Evolutionary conservation across 2,113 vertebrate species (phyloP).

Genomic region (Labeo catla): DNA sequence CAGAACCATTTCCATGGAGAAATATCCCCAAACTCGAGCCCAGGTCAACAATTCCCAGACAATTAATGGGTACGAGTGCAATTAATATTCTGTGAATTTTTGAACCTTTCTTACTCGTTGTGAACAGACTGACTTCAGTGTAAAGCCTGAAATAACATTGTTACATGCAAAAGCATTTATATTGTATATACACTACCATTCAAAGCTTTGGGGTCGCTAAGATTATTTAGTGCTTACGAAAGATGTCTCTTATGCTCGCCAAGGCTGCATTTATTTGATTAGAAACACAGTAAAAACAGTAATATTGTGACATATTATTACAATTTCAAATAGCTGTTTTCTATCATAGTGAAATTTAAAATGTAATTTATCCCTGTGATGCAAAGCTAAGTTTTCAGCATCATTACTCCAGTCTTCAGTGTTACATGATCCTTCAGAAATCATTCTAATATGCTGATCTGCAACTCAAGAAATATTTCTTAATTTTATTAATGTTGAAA

Average conservation of each 20-base stretch:
- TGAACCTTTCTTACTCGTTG: background rate
- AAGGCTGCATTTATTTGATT: background rate
- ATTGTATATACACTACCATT: background rate
- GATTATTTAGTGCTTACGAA: background rate
- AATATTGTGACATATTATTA: background rate
- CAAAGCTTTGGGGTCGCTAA: background rate
- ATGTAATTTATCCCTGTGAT: background rate
- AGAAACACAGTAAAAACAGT: background rate
- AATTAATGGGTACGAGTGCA: conserved; percentile 22
- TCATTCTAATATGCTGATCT: background rate
- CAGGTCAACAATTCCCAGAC: conserved; percentile 31
- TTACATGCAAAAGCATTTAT: conserved; percentile 15
- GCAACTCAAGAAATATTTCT: background rate
- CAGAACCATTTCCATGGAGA: conserved; percentile 35
- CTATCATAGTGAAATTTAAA: background rate
- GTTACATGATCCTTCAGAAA: background rate
- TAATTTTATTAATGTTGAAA: background rate
- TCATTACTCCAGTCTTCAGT: background rate
- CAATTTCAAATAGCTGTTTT: background rate
- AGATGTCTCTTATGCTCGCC: background rate
- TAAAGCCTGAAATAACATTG: conserved; percentile 1
- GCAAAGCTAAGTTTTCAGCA: background rate
- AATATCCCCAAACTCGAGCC: conserved; percentile 21
- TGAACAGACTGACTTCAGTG: background rate
- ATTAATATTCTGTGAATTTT: conserved; percentile 30